These are phyloP conservation scores for Catharus minimus DNA, from an alignment of 2,113 vertebrate species.

Conservation along the genomic window DNA sequence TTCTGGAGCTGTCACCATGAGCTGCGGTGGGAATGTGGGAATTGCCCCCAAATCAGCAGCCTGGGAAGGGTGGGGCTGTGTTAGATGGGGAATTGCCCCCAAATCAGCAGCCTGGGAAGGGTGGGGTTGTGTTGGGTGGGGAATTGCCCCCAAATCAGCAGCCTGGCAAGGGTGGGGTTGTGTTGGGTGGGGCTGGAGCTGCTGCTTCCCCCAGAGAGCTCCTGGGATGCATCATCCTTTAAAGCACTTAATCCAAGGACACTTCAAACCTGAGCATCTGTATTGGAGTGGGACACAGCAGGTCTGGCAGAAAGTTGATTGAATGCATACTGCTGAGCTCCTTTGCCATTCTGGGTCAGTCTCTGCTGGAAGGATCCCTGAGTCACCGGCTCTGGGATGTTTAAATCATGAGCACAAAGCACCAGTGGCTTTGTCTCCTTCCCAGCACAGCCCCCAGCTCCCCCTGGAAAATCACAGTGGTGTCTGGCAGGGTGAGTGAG, in stretches of 20 bases:
- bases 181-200: too few relatives aligned
- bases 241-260: not conserved
- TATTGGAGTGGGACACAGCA: not conserved
- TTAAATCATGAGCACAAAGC: not conserved
- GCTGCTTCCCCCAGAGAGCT: too few relatives aligned
- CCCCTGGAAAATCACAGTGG: rapidly evolving
- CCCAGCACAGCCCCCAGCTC: not conserved
- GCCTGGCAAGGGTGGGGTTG: not conserved
- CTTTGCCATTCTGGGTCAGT: not conserved
- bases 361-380: not conserved
- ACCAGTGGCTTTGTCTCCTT: rapidly evolving
- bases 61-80: not conserved
- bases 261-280: not conserved
- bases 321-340: not conserved
- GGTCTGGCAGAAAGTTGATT: not conserved
- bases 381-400: not conserved
- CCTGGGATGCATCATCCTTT: not conserved
- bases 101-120: too few relatives aligned
- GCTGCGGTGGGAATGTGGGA: not conserved
- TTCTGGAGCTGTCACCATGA: not conserved
- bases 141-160: not conserved
- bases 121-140: not conserved
- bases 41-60: not conserved
- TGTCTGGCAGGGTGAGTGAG: not conserved
- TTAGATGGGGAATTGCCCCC: too few relatives aligned